Conservation (phyloP, 2,113 vertebrate genomes). For the Mirza zaza region DNA sequence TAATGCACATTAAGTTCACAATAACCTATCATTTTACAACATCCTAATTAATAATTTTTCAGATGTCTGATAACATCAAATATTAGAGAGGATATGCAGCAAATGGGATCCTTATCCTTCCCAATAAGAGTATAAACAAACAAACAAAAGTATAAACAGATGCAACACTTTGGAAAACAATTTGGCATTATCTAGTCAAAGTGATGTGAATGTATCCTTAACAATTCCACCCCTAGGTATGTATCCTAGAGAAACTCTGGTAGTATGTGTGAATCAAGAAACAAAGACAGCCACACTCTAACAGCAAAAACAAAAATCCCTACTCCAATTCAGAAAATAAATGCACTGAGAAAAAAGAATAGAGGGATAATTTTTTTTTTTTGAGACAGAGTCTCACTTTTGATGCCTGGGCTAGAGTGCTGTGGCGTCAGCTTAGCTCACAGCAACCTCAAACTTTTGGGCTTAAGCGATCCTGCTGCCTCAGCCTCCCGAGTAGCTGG, state of each 20-base stretch:
- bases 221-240: not conserved
- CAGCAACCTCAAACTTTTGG: too few species aligned
- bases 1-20: not conserved
- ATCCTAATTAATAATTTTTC: not conserved
- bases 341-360: not conserved
- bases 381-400: too few species aligned
- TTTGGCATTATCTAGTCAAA: not conserved
- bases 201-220: not conserved
- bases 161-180: not conserved
- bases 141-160: not conserved
- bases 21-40: not conserved
- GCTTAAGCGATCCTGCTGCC: too few species aligned
- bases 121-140: not conserved
- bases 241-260: not conserved
- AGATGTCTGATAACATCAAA: not conserved
- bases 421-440: too few species aligned
- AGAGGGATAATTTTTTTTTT: not conserved
- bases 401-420: too few species aligned
- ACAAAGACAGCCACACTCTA: not conserved
- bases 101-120: not conserved
- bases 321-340: not conserved
- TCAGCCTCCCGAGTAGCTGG: too few species aligned
- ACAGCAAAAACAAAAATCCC: not conserved
- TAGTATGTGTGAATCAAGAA: not conserved
- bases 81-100: not conserved